These are phyloP conservation scores for Mastacembelus armatus DNA, from an alignment of 2,797 vertebrate genomes.

Conservation along the genomic window DNA sequence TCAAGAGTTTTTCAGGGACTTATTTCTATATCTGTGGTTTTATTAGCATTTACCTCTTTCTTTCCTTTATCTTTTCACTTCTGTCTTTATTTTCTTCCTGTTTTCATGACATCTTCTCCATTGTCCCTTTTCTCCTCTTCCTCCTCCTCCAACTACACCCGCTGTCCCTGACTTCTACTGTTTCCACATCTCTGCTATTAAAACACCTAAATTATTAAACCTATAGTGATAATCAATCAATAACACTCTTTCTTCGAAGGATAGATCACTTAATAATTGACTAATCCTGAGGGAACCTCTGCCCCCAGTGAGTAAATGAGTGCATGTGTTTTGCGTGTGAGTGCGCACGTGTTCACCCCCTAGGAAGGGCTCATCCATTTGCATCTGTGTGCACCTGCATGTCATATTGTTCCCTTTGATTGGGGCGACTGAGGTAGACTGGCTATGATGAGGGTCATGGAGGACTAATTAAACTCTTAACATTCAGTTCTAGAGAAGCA, in stretches of 20 bases:
- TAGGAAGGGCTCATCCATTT: conserved; percentile 22
- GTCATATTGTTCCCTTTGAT: conserved; percentile 60
- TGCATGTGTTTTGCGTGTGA: background rate
- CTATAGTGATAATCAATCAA: conserved; percentile 90
- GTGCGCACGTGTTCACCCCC: background rate
- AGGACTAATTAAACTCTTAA: conserved; percentile 69
- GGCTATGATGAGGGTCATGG: conserved; percentile 66
- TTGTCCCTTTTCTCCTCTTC: background rate
- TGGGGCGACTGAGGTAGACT: conserved; percentile 54
- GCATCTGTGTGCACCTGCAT: conserved; percentile 61
- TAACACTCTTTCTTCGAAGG: conserved; percentile 91
- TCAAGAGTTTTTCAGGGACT: background rate
- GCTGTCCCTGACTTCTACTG: conserved; percentile 55
- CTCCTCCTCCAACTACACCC: conserved; percentile 27
- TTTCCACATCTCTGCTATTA: conserved; percentile 82
- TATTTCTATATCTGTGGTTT: conserved; percentile 5
- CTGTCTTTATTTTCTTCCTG: conserved; percentile 4
- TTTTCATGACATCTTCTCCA: conserved; percentile 20
- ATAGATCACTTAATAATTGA: conserved; percentile 96
- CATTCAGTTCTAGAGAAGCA: conserved; percentile 50
- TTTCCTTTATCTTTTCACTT: conserved; percentile 17
- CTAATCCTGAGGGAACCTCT: conserved; percentile 85
- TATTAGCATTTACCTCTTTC: conserved; percentile 11
- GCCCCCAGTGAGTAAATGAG: conserved; percentile 32
- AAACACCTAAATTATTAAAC: conserved; percentile 94